Base-by-base conservation (phyloP, 2,888 invertebrate genomes). In the Belgica antarctica region DNA sequence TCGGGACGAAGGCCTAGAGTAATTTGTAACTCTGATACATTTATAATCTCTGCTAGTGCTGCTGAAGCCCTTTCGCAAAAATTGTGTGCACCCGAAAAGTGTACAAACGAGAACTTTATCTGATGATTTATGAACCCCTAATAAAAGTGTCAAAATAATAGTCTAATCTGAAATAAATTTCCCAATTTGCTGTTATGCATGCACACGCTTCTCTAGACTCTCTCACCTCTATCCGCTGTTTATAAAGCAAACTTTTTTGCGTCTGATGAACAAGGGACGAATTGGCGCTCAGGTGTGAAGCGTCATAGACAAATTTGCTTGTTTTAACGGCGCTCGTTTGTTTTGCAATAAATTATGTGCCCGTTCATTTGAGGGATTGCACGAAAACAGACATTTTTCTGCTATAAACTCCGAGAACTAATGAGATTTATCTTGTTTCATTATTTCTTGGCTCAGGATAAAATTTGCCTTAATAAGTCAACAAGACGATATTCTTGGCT, bases 121-220 rank as follows among this genome's bases (percentile, higher is more conserved):
- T 63, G 36, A 63, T 63, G 47, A 66, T 66, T 66, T 47, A 66
- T 66, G 46, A 17, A 4, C 66, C 24, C 15, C 8, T 63, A 63
- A 66, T 66, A 66, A 66, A 66, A 46, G 47, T 66, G 66, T 66
- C 66, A 66, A 66, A 66, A 47, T 66, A 66, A 63, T 63, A 22
- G 63, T 41, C 41, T 63, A 63, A 66, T 47, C 47, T 62, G 34
- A 62, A 28, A 34, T 62, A 62, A 62, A 36, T 62, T 62, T 62
- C 17, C 62, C 34, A 62, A 62, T 62, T 62, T 17, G 28, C 25
- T 24, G 57, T 25, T 15, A 17, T 57, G 7, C 17, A n/a, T 46
- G 15, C 24, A 62, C 36, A 62, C 34, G 19, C 5, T 27, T 15
- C 15, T 61, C n/a, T 8, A 4, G 10, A 57, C 41, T n/a, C 15